Conservation (phyloP, 1,140 invertebrate genomes). For the Capitella teleta region DNA sequence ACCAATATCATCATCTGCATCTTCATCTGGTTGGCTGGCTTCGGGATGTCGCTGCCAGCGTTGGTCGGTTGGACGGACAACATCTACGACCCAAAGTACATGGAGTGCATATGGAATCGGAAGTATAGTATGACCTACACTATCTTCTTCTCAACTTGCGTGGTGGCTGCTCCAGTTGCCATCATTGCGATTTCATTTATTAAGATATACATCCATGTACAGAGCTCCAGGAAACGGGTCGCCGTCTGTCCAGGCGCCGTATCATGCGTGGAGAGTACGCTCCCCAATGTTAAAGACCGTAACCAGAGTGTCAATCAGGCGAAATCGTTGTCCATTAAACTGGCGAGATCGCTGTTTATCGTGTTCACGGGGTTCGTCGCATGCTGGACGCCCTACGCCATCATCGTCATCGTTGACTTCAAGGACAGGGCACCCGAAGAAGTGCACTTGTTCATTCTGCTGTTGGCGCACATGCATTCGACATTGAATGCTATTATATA, state of each 20-base stretch:
- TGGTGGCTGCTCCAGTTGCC: conserved; percentile 22
- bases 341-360: conserved; percentile 25
- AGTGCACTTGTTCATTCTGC: conserved; percentile 26
- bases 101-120: conserved; percentile 32
- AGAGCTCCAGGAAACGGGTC: too few species aligned
- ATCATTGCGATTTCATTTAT: too few species aligned
- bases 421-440: conserved; percentile 19
- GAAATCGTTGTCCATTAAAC: conserved; percentile 20
- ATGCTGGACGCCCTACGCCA: conserved; percentile 35
- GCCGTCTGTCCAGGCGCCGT: conserved; percentile 24
- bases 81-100: conserved; percentile 17
- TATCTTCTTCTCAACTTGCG: conserved; percentile 21
- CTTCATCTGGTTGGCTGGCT: conserved; percentile 12
- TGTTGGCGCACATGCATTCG: conserved; percentile 32
- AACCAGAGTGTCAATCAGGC: conserved; percentile 14
- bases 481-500: conserved; percentile 29
- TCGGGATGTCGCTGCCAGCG: neutral
- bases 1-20: too few species aligned
- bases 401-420: conserved; percentile 25
- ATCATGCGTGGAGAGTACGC: conserved; percentile 15
- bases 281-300: conserved; percentile 15
- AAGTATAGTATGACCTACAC: conserved; percentile 26
- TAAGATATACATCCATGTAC: too few species aligned
- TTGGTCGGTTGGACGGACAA: conserved; percentile 11
- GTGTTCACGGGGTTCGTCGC: conserved; percentile 27